Base-by-base conservation (phyloP, 2,113 vertebrate genomes). In the Eudorcas thomsonii region DNA sequence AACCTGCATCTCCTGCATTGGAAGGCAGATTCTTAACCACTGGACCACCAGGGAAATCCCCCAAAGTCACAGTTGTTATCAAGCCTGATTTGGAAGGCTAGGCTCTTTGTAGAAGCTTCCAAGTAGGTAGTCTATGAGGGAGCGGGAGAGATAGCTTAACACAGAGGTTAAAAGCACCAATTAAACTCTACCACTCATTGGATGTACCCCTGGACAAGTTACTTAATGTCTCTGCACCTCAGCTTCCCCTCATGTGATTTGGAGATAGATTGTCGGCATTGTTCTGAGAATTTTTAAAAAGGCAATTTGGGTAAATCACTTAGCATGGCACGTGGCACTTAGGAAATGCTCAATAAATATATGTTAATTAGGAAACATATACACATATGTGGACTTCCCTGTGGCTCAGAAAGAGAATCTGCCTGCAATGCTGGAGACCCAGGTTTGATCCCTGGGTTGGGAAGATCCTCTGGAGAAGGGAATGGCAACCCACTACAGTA, bases 21-120 rank as follows among this genome's bases (percentile, higher is more conserved):
- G 36, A 74, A 39, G 36, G 36, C 36, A 74, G 21, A 74, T 71
- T 36, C 64, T 71, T 71, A 71, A 71, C 64, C 71, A 74, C 71
- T 74, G 71, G 36, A 25, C 64, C 19, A 43, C 36, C 11, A 43
- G 71, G 71, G 36, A 43, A 74, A 19, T 23, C 36, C 21, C 10
- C 7, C 36, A 77, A 43, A 43, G 11, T 77, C 36, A 77, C 7
- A 43, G 36, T 43, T 77, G 36, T 94, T 86, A 82, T 59, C 17
- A 10, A 91, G n/a, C 12, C 54, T 86, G 86, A 82, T 64, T 64
- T 50, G 39, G 45, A 93, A 36, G 19, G 11, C 43, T 77, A 7
- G 28, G 17, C 3, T 87, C 33, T 96, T 88, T 55, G n/a, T 43
- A 54, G 64, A 97, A 78, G 30, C 33, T 90, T 91, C 71, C 10